Percentiles rank a stretch among this genome's conserved stretches.
phyloP scores from a whole-genome alignment of 35 echinoderm and acorn worm species.

The Apostichopus japonicus region DNA sequence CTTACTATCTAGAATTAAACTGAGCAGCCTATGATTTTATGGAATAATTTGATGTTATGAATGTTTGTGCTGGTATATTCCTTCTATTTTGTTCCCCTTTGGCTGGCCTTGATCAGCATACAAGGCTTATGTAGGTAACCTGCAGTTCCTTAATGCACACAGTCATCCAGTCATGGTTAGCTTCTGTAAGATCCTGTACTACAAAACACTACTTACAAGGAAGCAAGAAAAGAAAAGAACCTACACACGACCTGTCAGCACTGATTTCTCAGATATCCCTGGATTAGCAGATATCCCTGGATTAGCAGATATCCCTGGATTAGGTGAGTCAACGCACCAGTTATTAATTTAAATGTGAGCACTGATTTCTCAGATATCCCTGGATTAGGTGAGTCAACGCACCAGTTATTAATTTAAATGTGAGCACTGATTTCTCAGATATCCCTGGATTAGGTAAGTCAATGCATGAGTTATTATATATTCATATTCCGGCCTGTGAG shows the following conservation, averaged over 20 bases:
- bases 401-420: too few relatives aligned
- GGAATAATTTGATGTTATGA: too few relatives aligned
- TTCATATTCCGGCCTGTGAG: too few relatives aligned
- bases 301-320: constrained; percentile 30
- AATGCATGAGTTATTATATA: too few relatives aligned
- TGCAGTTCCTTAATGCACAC: constrained; percentile 68
- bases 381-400: background rate
- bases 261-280: constrained; percentile 44
- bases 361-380: constrained; percentile 41
- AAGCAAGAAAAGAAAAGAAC: constrained; percentile 25
- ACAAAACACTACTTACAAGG: constrained; percentile 3
- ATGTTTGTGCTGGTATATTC: too few relatives aligned
- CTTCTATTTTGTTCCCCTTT: too few relatives aligned
- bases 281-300: constrained; percentile 37
- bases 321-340: background rate
- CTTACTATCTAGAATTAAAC: too few relatives aligned
- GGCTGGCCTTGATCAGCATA: constrained; percentile 36
- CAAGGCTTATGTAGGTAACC: constrained; percentile 69
- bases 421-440: too few relatives aligned
- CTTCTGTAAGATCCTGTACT: constrained; percentile 69
- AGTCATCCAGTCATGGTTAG: constrained; percentile 70
- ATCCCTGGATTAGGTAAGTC: too few relatives aligned
- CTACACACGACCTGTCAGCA: constrained; percentile 7
- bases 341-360: too few relatives aligned
- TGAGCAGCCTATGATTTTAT: too few relatives aligned